Conservation (phyloP, 2,888 invertebrate species). For the Gastracanthus pulcherrimus region DNA sequence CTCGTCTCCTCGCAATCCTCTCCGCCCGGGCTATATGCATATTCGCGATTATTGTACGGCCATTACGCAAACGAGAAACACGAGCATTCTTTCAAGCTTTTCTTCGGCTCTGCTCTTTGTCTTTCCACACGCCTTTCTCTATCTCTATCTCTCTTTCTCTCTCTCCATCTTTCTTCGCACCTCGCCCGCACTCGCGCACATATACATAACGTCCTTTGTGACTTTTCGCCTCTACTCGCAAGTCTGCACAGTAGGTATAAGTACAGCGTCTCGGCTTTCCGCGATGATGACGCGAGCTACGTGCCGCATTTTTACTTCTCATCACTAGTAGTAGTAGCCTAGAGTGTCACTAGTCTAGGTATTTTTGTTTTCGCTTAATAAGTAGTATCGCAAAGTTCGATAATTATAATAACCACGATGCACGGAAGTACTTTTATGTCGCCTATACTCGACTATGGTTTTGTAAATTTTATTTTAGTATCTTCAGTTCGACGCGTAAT, state of each 20-base stretch:
- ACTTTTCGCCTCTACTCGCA: neutral
- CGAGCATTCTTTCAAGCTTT: neutral
- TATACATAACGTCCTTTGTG: too few species aligned
- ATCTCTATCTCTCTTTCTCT: too few species aligned
- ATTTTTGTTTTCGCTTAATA: constrained; percentile 23
- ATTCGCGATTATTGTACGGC: constrained; percentile 68
- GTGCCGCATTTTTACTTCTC: too few species aligned
- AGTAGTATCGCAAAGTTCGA: constrained; percentile 39
- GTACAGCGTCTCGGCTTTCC: neutral
- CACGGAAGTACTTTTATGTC: constrained; percentile 27
- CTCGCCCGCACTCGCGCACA: too few species aligned
- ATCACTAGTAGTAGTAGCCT: neutral
- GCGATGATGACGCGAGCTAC: neutral
- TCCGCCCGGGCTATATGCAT: neutral
- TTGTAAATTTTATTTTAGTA: constrained; percentile 5
- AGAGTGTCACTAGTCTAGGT: constrained; percentile 4
- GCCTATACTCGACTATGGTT: neutral
- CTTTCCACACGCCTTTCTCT: too few species aligned
- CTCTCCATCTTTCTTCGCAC: neutral
- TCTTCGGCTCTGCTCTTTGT: neutral
- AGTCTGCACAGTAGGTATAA: neutral
- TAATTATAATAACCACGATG: constrained; percentile 57
- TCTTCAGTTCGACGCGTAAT: neutral
- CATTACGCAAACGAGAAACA: constrained; percentile 58
- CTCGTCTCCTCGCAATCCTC: constrained; percentile 60